Percentiles rank a stretch among this genome's conserved stretches.
phyloP scores from a whole-genome alignment of 1,140 invertebrate genomes.

The Procambarus clarkii region DNA sequence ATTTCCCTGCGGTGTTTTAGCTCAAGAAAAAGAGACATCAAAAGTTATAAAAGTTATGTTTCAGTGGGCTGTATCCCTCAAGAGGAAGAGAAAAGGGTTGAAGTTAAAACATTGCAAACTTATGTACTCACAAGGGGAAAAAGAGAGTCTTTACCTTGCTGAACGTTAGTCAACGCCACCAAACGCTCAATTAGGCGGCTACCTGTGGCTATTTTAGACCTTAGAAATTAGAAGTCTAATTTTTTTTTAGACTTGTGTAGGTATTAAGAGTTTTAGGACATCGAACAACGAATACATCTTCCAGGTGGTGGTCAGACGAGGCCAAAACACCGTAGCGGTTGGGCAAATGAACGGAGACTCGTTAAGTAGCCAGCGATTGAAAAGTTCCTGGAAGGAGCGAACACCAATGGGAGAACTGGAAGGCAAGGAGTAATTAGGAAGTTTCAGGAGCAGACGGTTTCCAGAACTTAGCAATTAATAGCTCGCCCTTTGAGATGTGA shows the following conservation, averaged over 20 bases:
- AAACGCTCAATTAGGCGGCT: too few species aligned
- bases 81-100: conserved; percentile 54
- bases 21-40: background rate
- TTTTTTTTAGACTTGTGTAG: too few species aligned
- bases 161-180: background rate
- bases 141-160: background rate
- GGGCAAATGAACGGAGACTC: too few species aligned
- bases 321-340: too few species aligned
- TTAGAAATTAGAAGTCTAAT: background rate
- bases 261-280: too few species aligned
- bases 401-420: background rate
- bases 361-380: background rate
- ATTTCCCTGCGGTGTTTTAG: conserved; percentile 43
- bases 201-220: too few species aligned
- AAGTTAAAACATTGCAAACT: conserved; percentile 65
- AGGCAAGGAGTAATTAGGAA: conserved; percentile 48
- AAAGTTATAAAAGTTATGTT: conserved; percentile 65
- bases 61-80: conserved; percentile 52
- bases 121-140: conserved; percentile 19
- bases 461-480: conserved; percentile 57
- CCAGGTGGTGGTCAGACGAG: too few species aligned
- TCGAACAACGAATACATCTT: too few species aligned
- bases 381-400: conserved; percentile 7
- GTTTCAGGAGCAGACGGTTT: conserved; percentile 56
- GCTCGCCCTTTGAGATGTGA: conserved; percentile 55